A percentile compares a stretch with the other conserved stretches of the same genome.
phyloP scores from a whole-genome alignment of 2,888 invertebrate genomes.

The Watsonalla binaria region DNA sequence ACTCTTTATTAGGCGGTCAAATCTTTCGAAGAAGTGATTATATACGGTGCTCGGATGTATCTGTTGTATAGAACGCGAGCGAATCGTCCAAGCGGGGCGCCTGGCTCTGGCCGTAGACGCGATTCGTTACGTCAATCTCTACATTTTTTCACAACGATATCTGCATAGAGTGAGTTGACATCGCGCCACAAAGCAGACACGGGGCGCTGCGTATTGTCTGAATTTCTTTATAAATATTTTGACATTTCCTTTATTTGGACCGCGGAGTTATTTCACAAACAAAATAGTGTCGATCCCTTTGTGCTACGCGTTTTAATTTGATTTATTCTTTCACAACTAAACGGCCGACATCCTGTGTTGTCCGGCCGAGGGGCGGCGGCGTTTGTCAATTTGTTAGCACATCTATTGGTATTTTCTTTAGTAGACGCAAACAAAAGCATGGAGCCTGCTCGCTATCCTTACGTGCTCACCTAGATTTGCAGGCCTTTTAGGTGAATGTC shows the following conservation, averaged over 20 bases:
- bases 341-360: constrained; percentile 65
- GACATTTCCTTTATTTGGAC: constrained; percentile 73
- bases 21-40: constrained; percentile 71
- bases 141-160: constrained; percentile 62
- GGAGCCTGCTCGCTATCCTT: constrained; percentile 2
- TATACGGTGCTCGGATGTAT: constrained; percentile 67
- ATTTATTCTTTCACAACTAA: constrained; percentile 73
- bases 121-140: constrained; percentile 77
- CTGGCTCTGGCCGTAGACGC: constrained; percentile 38
- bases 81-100: constrained; percentile 60
- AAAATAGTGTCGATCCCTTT: constrained; percentile 70
- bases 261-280: constrained; percentile 67
- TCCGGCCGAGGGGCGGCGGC: constrained; percentile 44
- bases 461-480: background rate
- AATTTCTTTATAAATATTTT: constrained; percentile 78
- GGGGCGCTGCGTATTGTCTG: constrained; percentile 58
- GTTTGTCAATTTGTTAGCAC: constrained; percentile 73
- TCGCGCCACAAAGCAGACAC: constrained; percentile 63
- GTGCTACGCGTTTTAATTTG: constrained; percentile 71
- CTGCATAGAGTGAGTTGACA: constrained; percentile 76
- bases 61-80: constrained; percentile 52
- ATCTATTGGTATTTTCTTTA: constrained; percentile 64
- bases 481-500: constrained; percentile 26
- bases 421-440: constrained; percentile 57
- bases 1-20: constrained; percentile 65